phyloP scores from a whole-genome alignment of 64 coral and sea anemone species.

The Montipora sp. region DNA sequence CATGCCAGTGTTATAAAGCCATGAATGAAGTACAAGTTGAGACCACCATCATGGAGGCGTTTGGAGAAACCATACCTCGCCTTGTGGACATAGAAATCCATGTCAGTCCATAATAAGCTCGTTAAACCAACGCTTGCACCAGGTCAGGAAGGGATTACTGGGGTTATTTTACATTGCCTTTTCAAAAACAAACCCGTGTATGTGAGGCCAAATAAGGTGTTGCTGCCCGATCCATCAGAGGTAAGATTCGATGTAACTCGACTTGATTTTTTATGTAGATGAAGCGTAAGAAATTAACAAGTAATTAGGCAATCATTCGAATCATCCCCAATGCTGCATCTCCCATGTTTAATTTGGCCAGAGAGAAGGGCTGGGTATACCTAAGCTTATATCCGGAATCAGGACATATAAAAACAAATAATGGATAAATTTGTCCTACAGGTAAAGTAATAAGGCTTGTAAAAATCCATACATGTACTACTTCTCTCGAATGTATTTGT shows the following conservation, averaged over 20 bases:
- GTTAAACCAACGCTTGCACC: conserved; percentile 1
- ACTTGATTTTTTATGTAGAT: too few species aligned
- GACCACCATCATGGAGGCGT: conserved; percentile 64
- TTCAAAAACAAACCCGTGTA: conserved; percentile 49
- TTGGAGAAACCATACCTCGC: conserved; percentile 30
- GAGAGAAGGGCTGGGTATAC: too few species aligned
- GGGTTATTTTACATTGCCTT: conserved; percentile 29
- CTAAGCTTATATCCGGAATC: too few species aligned
- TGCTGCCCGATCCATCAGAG: conserved; percentile 27
- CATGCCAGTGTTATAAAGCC: conserved; percentile 33
- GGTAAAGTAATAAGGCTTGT: too few species aligned
- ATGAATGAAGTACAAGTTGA: conserved; percentile 58
- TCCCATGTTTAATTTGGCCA: too few species aligned
- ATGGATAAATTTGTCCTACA: too few species aligned
- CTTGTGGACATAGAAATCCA: conserved; percentile 23
- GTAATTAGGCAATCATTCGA: background rate
- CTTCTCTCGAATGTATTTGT: too few species aligned
- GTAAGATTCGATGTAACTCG: background rate
- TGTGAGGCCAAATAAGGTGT: conserved; percentile 41
- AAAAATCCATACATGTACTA: too few species aligned
- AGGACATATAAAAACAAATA: too few species aligned
- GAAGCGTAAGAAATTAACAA: too few species aligned
- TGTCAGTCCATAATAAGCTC: conserved; percentile 15
- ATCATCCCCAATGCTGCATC: background rate
- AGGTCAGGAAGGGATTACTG: conserved; percentile 11